These are phyloP conservation scores for Drosophila santomea DNA, from an alignment of 1,140 invertebrate species.

Conservation along the genomic window DNA sequence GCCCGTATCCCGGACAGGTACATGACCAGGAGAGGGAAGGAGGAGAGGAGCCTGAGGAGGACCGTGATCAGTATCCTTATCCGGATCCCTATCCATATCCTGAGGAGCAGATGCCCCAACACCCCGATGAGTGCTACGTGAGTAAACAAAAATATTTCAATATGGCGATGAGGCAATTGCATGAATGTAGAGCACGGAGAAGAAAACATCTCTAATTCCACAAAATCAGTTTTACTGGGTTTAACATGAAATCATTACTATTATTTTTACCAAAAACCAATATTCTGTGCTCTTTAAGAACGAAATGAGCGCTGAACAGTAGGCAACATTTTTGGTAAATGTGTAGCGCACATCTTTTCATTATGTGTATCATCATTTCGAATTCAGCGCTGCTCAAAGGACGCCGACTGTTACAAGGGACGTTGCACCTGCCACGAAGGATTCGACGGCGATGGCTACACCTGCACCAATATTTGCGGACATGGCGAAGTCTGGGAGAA, in stretches of 20 bases:
- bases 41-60: neutral
- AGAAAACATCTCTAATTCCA: too few relatives aligned
- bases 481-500: conserved; percentile 84
- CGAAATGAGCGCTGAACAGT: neutral
- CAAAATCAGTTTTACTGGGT: too few relatives aligned
- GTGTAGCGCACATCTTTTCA: neutral
- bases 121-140: conserved; percentile 63
- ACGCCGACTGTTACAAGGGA: conserved; percentile 86
- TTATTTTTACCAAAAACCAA: too few relatives aligned
- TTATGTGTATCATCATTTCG: neutral
- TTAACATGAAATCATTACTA: too few relatives aligned
- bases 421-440: conserved; percentile 89
- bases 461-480: conserved; percentile 86
- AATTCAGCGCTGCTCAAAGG: conserved; percentile 65
- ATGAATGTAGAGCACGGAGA: too few relatives aligned
- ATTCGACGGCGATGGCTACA: conserved; percentile 91
- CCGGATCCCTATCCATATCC: conserved; percentile 25
- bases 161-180: too few relatives aligned
- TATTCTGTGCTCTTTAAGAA: neutral
- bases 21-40: neutral
- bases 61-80: neutral
- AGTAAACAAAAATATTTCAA: conserved; percentile 9
- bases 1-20: neutral
- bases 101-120: conserved; percentile 11
- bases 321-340: neutral